Base-by-base conservation (phyloP, 2,888 invertebrate genomes). In the Diaprepes abbreviatus region DNA sequence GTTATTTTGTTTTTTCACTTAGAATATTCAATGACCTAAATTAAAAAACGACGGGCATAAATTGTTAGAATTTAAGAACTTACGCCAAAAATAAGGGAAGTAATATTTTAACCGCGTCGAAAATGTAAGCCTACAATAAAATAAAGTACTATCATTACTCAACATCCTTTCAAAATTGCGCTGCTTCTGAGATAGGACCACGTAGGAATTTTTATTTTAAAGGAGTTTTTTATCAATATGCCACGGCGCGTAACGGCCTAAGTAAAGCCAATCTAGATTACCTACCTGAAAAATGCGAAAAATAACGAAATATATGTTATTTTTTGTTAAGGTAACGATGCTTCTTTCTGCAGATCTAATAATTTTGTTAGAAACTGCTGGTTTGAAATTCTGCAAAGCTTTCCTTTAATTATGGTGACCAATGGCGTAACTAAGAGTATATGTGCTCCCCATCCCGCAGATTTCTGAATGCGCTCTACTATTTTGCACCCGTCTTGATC, bases 201-300 rank as follows among this genome's bases (percentile, higher is more conserved):
- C 45, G 57, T 24, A 65, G 48, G 57, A 57, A 65, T 65, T 57
- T 63, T 63, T 63, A 63, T 63, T 63, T 65, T 65, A 35, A 57
- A 45, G 65, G 45, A 33, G 55, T 19, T 55, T 65, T 65, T 65
- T 65, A 57, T 65, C 65, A 65, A 65, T 65, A 64, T 64, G 55
- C 55, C 35, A 55, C 33, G 36, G 17, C 33, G 64, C 55, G 28
- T 19, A 64, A 43, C 33, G 52, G 12, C 28, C 10, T 16, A 21
- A 48, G 48, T 48, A 48, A 24, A 48, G 48, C 14, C 24, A 24
- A 48, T 24, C 19, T 48, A 24, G 48, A 48, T 24, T 24, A 48
- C 24, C 24, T 28, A 19, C n/a, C 12, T 35, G 35, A 35, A 35
- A 48, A 48, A 48, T 28, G 24, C 12, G 7, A 12, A 48, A 12